Evolutionary conservation across 1,140 invertebrate genomes (phyloP).

Genomic region (Rhagoletis zephyria): DNA sequence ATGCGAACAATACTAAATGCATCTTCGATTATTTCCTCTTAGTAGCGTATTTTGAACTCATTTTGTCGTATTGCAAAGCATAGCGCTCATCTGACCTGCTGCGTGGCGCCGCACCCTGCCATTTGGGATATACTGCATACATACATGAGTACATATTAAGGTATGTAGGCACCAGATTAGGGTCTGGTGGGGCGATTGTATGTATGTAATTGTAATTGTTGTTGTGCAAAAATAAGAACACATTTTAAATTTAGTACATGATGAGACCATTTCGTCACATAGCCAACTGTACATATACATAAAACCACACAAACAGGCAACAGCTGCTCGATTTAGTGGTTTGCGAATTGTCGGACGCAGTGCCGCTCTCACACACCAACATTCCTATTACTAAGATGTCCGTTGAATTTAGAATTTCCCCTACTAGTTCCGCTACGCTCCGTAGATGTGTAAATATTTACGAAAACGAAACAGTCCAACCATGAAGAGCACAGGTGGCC

Average conservation of each 20-base stretch:
- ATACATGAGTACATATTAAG: no score
- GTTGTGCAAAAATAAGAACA: constrained; percentile 42
- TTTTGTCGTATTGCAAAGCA: not conserved
- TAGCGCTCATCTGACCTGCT: not conserved
- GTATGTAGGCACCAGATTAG: not conserved
- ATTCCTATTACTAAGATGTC: not conserved
- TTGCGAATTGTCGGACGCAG: not conserved
- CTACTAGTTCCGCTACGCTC: not conserved
- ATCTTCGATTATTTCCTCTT: no score
- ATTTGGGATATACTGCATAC: not conserved
- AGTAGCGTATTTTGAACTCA: not conserved
- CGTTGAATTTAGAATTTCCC: not conserved
- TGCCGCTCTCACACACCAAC: not conserved
- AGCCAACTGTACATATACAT: not conserved
- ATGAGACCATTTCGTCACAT: constrained; percentile 25
- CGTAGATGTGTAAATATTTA: not conserved
- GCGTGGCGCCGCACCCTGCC: not conserved
- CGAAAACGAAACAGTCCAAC: constrained; percentile 33
- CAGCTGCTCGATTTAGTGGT: not conserved
- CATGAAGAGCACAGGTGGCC: constrained; percentile 41
- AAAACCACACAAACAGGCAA: not conserved
- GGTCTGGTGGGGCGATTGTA: not conserved
- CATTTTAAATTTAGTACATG: constrained; percentile 52
- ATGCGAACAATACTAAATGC: no score
- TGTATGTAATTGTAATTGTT: not conserved